phyloP scores from a whole-genome alignment of 2,113 vertebrate species.

The Tachycineta bicolor region DNA sequence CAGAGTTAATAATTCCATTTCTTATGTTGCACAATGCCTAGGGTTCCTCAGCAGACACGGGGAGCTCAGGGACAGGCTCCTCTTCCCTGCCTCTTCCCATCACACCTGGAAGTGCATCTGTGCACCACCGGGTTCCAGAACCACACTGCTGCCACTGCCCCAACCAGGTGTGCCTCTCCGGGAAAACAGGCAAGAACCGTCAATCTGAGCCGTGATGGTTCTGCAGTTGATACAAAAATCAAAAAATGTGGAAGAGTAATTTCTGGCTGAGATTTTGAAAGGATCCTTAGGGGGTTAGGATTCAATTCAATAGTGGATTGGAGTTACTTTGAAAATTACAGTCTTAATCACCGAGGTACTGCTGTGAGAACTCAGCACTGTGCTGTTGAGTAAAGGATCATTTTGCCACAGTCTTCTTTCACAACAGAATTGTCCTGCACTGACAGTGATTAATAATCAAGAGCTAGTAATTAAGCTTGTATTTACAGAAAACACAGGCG shows the following conservation, averaged over 20 bases:
- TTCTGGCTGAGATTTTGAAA: neutral
- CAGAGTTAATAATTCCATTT: neutral
- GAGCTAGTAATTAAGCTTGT: neutral
- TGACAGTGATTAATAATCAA: conserved; percentile 21
- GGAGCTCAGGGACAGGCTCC: neutral
- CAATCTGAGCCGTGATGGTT: neutral
- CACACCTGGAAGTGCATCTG: neutral
- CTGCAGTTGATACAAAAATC: neutral
- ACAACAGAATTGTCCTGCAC: neutral
- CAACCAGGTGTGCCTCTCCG: neutral
- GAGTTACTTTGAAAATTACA: neutral
- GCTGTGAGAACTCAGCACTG: neutral
- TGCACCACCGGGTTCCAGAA: neutral
- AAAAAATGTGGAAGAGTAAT: neutral
- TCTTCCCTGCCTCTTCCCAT: neutral
- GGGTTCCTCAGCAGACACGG: neutral
- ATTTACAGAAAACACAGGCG: conserved; percentile 25
- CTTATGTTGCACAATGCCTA: neutral
- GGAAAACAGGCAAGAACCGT: neutral
- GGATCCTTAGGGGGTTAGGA: neutral
- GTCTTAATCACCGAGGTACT: neutral
- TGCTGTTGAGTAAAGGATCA: neutral
- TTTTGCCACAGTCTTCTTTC: neutral
- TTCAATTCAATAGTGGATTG: neutral
- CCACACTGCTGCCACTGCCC: neutral